phyloP scores from a whole-genome alignment of 2,888 invertebrate species.

The Eilema depressum region DNA sequence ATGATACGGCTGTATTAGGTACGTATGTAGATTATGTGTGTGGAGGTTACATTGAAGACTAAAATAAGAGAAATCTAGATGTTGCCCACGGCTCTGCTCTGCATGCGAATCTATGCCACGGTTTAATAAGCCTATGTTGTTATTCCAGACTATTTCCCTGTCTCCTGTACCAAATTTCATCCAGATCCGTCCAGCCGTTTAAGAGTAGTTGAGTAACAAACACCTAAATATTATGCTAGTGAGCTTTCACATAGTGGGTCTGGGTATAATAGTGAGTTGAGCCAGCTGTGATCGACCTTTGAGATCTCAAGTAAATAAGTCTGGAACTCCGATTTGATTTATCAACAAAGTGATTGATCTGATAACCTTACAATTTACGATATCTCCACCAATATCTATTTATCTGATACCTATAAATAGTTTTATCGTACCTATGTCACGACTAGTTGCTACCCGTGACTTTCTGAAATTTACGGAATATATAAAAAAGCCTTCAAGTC shows the following conservation, averaged over 20 bases:
- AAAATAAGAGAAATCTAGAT: no score
- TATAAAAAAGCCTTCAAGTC: no score
- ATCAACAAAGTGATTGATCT: conserved; percentile 9
- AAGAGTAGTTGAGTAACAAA: no score
- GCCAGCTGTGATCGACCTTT: background rate
- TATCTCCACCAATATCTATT: conserved; percentile 41
- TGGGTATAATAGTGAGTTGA: background rate
- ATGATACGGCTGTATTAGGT: background rate
- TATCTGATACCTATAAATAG: conserved; percentile 29
- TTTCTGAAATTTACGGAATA: background rate
- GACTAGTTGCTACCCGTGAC: background rate
- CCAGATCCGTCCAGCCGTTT: no score
- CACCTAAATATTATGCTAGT: background rate
- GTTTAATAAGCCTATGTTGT: no score
- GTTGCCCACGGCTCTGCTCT: no score
- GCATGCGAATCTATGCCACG: no score
- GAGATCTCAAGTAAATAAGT: background rate
- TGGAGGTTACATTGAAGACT: background rate
- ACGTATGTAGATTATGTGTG: background rate
- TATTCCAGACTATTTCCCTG: no score
- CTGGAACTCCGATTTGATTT: conserved; percentile 9
- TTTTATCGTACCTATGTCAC: conserved; percentile 19
- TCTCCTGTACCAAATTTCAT: no score
- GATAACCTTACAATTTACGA: conserved; percentile 18
- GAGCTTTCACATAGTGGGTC: no score